A percentile compares a stretch with the other conserved stretches of the same genome.
Evolutionary conservation across 2,888 invertebrate species (phyloP).

Genomic region (Oscheius onirici): DNA sequence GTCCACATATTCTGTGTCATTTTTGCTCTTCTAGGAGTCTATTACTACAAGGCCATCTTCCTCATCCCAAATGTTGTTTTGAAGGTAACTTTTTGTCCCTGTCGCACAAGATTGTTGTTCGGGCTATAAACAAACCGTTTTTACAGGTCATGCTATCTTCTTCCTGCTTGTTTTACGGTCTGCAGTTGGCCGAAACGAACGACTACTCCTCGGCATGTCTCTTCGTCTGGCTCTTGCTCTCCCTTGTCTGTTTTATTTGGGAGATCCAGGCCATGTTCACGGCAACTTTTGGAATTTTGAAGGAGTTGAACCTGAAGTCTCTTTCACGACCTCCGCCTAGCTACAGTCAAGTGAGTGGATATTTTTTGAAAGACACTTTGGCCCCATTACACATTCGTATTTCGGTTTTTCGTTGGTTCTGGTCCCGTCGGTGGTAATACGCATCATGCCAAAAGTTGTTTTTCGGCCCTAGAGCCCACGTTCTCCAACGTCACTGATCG

Average conservation of each 20-base stretch:
- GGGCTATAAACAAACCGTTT: too few relatives aligned
- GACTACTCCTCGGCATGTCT: conserved; percentile 37
- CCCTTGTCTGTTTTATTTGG: conserved; percentile 46
- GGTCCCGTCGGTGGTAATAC: background rate
- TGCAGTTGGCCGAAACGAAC: conserved; percentile 48
- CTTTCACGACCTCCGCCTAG: conserved; percentile 49
- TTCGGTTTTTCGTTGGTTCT: background rate
- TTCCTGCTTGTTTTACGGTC: conserved; percentile 50
- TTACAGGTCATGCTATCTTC: conserved; percentile 49
- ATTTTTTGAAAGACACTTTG: background rate
- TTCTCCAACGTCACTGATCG: conserved; percentile 15
- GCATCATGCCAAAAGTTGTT: background rate
- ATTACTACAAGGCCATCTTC: conserved; percentile 46
- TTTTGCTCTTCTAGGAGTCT: conserved; percentile 47
- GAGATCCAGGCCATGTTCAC: conserved; percentile 55
- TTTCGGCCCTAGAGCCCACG: background rate
- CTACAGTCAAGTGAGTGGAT: conserved; percentile 43
- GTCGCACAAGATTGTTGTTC: too few relatives aligned
- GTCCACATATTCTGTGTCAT: conserved; percentile 45
- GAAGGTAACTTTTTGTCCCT: conserved; percentile 40
- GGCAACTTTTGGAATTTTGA: conserved; percentile 49
- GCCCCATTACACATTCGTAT: background rate
- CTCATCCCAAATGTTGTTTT: conserved; percentile 48
- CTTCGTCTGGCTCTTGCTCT: conserved; percentile 47
- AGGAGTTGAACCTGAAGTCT: conserved; percentile 45